A percentile compares a stretch with the other conserved stretches of the same genome.
Evolutionary conservation across 2,888 invertebrate species (phyloP).

Genomic region (Chorisops tibialis): DNA sequence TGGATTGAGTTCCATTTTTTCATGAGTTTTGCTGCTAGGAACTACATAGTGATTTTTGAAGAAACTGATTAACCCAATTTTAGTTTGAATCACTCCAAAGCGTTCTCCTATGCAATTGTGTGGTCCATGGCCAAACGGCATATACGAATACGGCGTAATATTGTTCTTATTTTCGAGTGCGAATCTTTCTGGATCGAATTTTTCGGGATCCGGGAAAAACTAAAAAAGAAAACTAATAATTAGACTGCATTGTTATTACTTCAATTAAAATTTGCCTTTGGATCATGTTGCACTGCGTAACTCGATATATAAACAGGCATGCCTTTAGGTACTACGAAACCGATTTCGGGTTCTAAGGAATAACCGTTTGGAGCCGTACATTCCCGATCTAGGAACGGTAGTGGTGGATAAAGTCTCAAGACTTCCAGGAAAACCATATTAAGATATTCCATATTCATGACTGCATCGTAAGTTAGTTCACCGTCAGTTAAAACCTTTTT

Average conservation of each 20-base stretch:
- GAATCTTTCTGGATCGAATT: conserved; percentile 49
- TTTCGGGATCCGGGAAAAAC: conserved; percentile 46
- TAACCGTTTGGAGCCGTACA: conserved; percentile 42
- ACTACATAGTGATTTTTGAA: conserved; percentile 45
- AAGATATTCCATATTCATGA: conserved; percentile 52
- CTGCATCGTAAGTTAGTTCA: conserved; percentile 49
- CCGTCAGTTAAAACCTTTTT: conserved; percentile 41
- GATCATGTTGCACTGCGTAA: conserved; percentile 47
- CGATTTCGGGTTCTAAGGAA: conserved; percentile 42
- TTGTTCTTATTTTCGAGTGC: conserved; percentile 41
- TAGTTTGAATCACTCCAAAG: conserved; percentile 45
- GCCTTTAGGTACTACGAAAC: conserved; percentile 42
- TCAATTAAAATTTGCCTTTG: conserved; percentile 38
- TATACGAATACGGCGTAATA: conserved; percentile 41
- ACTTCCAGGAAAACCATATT: conserved; percentile 49
- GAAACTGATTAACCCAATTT: conserved; percentile 46
- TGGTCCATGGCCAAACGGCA: conserved; percentile 48
- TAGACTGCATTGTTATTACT: too few species aligned
- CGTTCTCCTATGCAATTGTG: conserved; percentile 50
- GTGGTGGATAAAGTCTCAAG: conserved; percentile 48
- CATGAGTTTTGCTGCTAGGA: conserved; percentile 38
- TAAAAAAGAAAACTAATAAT: conserved; percentile 25
- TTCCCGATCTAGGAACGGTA: conserved; percentile 49
- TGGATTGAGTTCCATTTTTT: conserved; percentile 39
- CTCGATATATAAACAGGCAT: conserved; percentile 48